phyloP scores from a whole-genome alignment of 2,797 vertebrate genomes.

The Sylvia borin region DNA sequence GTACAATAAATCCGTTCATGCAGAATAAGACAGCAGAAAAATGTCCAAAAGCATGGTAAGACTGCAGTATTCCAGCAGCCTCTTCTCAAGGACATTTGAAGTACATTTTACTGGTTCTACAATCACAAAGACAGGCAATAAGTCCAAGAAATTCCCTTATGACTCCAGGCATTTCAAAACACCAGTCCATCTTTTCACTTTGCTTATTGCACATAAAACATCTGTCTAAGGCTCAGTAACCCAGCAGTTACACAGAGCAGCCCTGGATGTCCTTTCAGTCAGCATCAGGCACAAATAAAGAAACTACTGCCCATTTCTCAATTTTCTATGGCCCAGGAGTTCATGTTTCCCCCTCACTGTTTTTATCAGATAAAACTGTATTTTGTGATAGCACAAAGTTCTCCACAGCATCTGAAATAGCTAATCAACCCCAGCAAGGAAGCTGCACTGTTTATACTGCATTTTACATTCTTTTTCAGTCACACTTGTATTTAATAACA shows the following conservation, averaged over 20 bases:
- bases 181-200: neutral
- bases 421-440: neutral
- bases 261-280: neutral
- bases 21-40: neutral
- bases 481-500: neutral
- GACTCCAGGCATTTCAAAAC: neutral
- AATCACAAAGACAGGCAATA: neutral
- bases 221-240: neutral
- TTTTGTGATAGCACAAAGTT: neutral
- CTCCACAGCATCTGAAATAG: neutral
- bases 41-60: neutral
- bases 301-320: neutral
- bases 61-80: neutral
- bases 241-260: neutral
- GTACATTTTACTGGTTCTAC: neutral
- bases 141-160: neutral
- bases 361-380: neutral
- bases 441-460: neutral
- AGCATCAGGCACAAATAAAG: neutral
- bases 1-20: slow-evolving; percentile 18
- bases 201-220: neutral
- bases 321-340: neutral
- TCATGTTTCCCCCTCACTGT: neutral
- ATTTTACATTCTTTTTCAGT: neutral
- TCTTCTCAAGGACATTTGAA: neutral